Conservation (phyloP, 2,888 invertebrate genomes). For the Polydrusus pterygomalis region DNA sequence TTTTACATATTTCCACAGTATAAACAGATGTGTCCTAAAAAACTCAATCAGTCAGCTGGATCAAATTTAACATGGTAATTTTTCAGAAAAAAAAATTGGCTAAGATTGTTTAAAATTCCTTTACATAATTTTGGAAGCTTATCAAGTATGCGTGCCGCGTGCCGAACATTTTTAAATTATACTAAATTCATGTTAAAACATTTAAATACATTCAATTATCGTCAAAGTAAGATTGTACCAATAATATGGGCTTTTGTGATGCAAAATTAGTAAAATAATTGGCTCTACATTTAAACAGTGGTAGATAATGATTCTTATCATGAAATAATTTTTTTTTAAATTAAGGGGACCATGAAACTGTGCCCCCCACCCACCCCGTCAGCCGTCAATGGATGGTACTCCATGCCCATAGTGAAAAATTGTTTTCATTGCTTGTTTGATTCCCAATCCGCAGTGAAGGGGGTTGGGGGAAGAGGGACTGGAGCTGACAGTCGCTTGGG, state of each 20-base stretch:
- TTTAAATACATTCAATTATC: conserved; percentile 20
- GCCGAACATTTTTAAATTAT: conserved; percentile 23
- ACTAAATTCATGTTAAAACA: conserved; percentile 12
- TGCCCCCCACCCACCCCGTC: too few species aligned
- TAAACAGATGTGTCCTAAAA: conserved; percentile 42
- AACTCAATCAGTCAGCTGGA: conserved; percentile 26
- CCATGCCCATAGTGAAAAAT: too few species aligned
- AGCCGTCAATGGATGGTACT: too few species aligned
- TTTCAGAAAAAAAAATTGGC: conserved; percentile 21
- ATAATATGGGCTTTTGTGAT: not conserved
- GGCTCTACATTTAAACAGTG: conserved; percentile 1
- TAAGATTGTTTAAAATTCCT: conserved; percentile 40
- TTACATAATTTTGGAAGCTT: conserved; percentile 37
- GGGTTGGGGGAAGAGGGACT: too few species aligned
- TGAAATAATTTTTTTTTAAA: too few species aligned
- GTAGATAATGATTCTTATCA: too few species aligned
- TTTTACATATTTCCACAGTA: conserved; percentile 4
- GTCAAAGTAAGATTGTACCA: conserved; percentile 1
- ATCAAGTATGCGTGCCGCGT: conserved; percentile 40
- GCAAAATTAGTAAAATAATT: not conserved
- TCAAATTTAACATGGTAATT: conserved; percentile 27
- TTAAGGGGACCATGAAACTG: too few species aligned
- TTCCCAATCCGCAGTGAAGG: too few species aligned
- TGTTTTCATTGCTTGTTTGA: too few species aligned
- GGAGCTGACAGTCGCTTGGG: too few species aligned